Conservation (phyloP, 2,888 invertebrate genomes). For the Linnaemya tessellans region DNA sequence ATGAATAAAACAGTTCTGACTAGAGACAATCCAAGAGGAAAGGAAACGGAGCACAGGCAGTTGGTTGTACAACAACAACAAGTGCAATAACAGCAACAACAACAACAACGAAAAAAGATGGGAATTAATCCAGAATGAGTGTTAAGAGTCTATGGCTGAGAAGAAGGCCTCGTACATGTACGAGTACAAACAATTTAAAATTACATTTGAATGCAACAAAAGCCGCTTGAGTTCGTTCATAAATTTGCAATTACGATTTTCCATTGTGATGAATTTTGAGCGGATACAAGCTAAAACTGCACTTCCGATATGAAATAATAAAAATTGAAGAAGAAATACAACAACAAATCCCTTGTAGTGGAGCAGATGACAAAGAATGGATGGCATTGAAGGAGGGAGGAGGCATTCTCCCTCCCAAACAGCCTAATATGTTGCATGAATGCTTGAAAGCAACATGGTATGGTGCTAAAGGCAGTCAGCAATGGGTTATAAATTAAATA, state of each 20-base stretch:
- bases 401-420: slow-evolving; percentile 3
- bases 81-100: not conserved
- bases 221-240: slow-evolving; percentile 67
- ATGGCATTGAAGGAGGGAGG: slow-evolving; percentile 31
- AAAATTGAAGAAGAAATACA: not conserved
- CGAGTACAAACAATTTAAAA: slow-evolving; percentile 61
- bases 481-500: slow-evolving; percentile 34
- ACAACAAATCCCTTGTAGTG: not conserved
- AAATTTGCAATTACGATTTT: slow-evolving; percentile 72
- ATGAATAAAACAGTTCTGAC: slow-evolving; percentile 40
- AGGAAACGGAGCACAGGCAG: not conserved
- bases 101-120: slow-evolving; percentile 11
- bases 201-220: slow-evolving; percentile 64
- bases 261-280: slow-evolving; percentile 69
- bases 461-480: not conserved
- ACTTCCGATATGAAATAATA: slow-evolving; percentile 59
- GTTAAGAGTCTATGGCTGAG: slow-evolving; percentile 41
- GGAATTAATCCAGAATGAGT: slow-evolving; percentile 37
- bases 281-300: slow-evolving; percentile 70
- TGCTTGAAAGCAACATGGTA: slow-evolving; percentile 27
- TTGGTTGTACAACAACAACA: not conserved
- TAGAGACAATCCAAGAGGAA: slow-evolving; percentile 19
- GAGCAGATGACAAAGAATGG: slow-evolving; percentile 45
- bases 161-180: slow-evolving; percentile 37
- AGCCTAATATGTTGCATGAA: not conserved